Conservation (phyloP, 2,888 invertebrate genomes). For the Drosophila colorata region DNA sequence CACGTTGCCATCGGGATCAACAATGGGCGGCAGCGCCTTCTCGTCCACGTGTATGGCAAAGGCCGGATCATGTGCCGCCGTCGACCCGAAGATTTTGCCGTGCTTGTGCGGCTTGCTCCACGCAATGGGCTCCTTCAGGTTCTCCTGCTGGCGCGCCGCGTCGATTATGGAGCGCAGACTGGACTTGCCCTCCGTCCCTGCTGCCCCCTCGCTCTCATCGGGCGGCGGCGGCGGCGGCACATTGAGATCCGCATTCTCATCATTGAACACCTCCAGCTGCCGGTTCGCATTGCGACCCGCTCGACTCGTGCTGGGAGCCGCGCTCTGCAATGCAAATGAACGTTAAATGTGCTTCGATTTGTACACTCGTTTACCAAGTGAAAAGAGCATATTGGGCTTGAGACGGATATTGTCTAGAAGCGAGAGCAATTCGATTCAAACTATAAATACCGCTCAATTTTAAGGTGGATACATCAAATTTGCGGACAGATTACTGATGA, state of each 20-base stretch:
- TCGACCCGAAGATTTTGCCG: slow-evolving; percentile 68
- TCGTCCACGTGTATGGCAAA: slow-evolving; percentile 83
- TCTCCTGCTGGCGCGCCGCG: slow-evolving; percentile 88
- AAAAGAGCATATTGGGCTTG: too few relatives aligned
- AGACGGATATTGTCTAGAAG: too few relatives aligned
- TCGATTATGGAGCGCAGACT: slow-evolving; percentile 86
- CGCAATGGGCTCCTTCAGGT: slow-evolving; percentile 89
- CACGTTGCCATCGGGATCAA: slow-evolving; percentile 49
- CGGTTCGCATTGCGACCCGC: slow-evolving; percentile 49
- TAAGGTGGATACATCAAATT: too few relatives aligned
- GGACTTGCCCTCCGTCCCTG: slow-evolving; percentile 51
- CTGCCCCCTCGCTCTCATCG: slow-evolving; percentile 1
- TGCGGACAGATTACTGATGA: too few relatives aligned
- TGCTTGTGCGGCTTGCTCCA: slow-evolving; percentile 87
- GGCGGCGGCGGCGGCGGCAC: slow-evolving; percentile 44
- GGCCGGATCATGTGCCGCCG: slow-evolving; percentile 59
- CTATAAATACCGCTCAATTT: too few relatives aligned
- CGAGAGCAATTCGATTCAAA: too few relatives aligned
- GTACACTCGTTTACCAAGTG: too few relatives aligned
- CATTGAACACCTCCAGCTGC: slow-evolving; percentile 74
- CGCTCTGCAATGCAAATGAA: slow-evolving; percentile 34
- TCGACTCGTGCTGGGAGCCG: slow-evolving; percentile 54
- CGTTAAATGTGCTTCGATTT: background rate
- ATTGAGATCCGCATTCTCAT: slow-evolving; percentile 78
- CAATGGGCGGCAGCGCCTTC: slow-evolving; percentile 50